Base-by-base conservation (phyloP, 2,888 invertebrate species). In the Scelioninae gen. 1 region DNA sequence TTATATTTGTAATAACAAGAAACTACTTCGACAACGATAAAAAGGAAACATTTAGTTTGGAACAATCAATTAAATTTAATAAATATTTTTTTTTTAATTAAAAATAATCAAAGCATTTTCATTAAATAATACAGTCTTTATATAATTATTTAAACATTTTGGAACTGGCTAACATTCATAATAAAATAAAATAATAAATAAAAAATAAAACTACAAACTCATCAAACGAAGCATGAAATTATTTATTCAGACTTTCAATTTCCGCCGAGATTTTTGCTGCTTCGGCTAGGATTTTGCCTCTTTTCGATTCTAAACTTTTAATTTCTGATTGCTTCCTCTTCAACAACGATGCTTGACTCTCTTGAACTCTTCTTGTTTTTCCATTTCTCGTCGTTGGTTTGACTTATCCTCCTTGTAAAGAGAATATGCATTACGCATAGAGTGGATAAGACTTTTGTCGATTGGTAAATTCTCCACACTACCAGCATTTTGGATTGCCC, bases 381-480 rank as follows among this genome's bases (percentile, higher is more conserved):
- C 68, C 15, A 47, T 1, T 56, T 63, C 56, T 23, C 13, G 34
- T 13, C 40, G 10, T 47, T 49, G 62, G 31, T 58, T 75, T 10
- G 23, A 31, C 32, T 66, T 47, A 47, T 75, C 83, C 5, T 82
- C 75, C 31, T 58, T 63, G 29, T 84, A 85, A 0, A 53, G 16
- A 31, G 68, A 60, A 65, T 38, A 5, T 38, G 85, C 82, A 74
- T 78, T 85, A 11, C 83, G 60, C 31, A 75, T 69, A 47, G 78
- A 60, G 55, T 81, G 82, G 23, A 86, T 83, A 5, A 86, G 53
- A 45, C 49, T 51, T 77, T 84, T 85, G 43, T 72, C 69, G 29
- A 83, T 63, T 16, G n/a, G 15, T 16, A 85, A 32, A 23, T 83
- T 62, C 23, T 66, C 55, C 5, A 85, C 60, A 11, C 85, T 84